Conservation (phyloP, 1,140 invertebrate genomes). For the Bombus affinis region DNA sequence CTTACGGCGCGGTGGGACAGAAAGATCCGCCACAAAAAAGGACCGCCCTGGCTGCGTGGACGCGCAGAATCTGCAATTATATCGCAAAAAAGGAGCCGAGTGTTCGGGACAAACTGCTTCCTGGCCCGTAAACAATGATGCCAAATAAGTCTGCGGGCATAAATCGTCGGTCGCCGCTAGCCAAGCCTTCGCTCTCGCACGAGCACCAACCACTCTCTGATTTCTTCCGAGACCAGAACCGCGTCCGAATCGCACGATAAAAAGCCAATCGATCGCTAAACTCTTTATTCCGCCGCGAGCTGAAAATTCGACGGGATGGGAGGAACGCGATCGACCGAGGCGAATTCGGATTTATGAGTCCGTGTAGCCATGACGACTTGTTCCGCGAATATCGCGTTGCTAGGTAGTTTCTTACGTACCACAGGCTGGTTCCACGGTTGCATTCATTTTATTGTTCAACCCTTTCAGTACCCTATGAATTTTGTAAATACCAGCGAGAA, state of each 20-base stretch:
- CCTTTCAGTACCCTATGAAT: no score
- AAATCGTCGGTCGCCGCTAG: slow-evolving; percentile 56
- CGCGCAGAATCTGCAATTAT: slow-evolving; percentile 74
- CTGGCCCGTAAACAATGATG: slow-evolving; percentile 68
- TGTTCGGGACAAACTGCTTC: slow-evolving; percentile 66
- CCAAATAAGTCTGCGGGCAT: slow-evolving; percentile 67
- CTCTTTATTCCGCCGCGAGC: slow-evolving; percentile 55
- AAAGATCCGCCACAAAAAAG: slow-evolving; percentile 68
- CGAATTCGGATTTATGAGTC: slow-evolving; percentile 50
- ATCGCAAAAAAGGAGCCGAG: slow-evolving; percentile 70
- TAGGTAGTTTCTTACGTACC: slow-evolving; percentile 13
- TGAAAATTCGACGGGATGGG: neutral
- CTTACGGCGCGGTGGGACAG: slow-evolving; percentile 62
- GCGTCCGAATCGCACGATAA: slow-evolving; percentile 46
- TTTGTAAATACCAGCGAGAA: no score
- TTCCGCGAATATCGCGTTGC: slow-evolving; percentile 15
- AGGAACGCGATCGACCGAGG: neutral
- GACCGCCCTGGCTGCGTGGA: slow-evolving; percentile 67
- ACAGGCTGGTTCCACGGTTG: no score
- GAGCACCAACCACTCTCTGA: neutral
- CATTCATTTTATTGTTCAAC: neutral
- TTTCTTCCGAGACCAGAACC: neutral
- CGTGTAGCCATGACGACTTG: no score
- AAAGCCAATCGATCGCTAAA: slow-evolving; percentile 54
- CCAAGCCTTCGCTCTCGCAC: neutral